Evolutionary conservation across 2,888 invertebrate species (phyloP), one percentile per base, ranked within the genome.

Genomic region (Eucera pruinosa): DNA sequence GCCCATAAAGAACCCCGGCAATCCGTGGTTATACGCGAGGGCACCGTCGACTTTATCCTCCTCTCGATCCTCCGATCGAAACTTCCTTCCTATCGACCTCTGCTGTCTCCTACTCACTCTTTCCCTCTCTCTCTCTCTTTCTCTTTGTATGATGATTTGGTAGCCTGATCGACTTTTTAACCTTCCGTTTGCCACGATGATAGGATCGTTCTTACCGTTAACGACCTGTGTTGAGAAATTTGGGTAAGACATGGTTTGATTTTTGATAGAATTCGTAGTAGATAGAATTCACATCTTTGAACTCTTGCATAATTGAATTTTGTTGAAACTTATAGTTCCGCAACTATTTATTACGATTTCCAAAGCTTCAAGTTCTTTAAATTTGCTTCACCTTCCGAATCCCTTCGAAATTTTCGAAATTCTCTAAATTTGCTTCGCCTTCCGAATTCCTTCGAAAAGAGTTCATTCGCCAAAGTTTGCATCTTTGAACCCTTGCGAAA

Each of bases 1-100:
- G 92, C 89, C 92, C 90, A 92, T 92, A 92, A 92, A 92, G 91
- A 90, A 91, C 89, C 89, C 89, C 83, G 86, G 87, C 89, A 91
- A 91, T 91, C 90, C 91, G 91, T 90, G 92, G 91, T 92, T 92
- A 91, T 92, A 92, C 89, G 89, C 88, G 86, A 39, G 57, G 81
- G 74, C 75, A 67, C 72, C 75, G 68, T 50, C 68, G 55, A 58
- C 76, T 62, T 64, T 68, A 74, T 82, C 70, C 81, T 50, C 64
- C 55, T 52, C 58, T 65, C 72, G 84, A 89, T 88, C 88, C 86
- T 83, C 57, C 86, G 86, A 86, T 89, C 88, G 87, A 86, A 80
- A 77, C 68, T 72, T 79, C 71, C 75, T 81, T 81, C 41, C 72
- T 71, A 78, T 77, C 74, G 65, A 60, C 48, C 67, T n/a, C 30